Conservation (phyloP, 2,797 vertebrate species). For the Staurois parvus region DNA sequence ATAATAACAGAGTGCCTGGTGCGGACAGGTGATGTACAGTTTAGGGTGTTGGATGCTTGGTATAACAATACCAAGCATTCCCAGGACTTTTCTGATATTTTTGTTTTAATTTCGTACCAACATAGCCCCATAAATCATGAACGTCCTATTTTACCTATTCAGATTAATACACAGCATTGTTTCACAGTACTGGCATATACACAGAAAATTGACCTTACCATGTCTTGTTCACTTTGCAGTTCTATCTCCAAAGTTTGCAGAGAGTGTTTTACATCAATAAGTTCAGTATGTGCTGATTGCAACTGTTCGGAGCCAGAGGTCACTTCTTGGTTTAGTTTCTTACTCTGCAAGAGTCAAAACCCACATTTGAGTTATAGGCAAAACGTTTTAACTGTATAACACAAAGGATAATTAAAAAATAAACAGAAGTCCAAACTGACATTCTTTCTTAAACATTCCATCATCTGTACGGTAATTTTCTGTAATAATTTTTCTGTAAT, state of each 20-base stretch:
- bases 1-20: neutral
- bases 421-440: neutral
- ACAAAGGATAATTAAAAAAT: neutral
- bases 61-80: neutral
- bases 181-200: neutral
- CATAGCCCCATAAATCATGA: no score
- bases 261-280: constrained; percentile 62
- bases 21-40: neutral
- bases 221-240: constrained; percentile 65
- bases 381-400: neutral
- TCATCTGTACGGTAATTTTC: no score
- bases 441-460: no score
- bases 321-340: neutral
- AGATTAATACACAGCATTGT: no score
- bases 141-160: no score
- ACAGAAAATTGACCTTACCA: neutral
- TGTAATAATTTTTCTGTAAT: no score
- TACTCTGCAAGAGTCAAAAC: neutral
- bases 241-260: constrained; percentile 68
- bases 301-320: constrained; percentile 57
- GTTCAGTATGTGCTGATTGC: constrained; percentile 65
- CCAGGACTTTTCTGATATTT: neutral
- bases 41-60: neutral
- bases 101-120: no score
- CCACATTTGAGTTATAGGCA: neutral